Evolutionary conservation across 2,888 invertebrate species (phyloP), one percentile per base, ranked within the genome.

Genomic region (Therioaphis trifolii): DNA sequence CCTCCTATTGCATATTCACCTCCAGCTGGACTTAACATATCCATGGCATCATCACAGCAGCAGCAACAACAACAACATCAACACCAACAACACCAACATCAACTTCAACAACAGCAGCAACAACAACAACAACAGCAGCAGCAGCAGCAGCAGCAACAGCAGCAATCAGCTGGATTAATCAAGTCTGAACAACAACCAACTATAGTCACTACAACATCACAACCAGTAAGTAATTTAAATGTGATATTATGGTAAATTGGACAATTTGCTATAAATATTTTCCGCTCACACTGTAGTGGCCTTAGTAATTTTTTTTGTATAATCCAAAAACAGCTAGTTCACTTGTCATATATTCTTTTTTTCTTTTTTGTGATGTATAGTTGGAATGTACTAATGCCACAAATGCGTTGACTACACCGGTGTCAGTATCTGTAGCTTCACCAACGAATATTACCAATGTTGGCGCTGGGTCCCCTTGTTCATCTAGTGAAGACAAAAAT

Each of bases 11-110:
- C 89, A 46, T 79, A 84, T 21, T 84, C 82, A 88, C 89, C 75
- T 89, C 90, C 88, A 49, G 87, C 87, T 46, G 87, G 89, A 84
- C 88, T 88, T 84, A 85, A 89, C 88, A 85, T 86, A 78, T 79
- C 85, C 12, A 85, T 84, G 68, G 84, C 75, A 5, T 43, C 80
- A 24, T 24, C 29, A 1, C 74, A 74, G n/a, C 74, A 82, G 2
- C 82, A 74, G 12, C 82, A 82, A 1, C 79, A 79, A 7, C 79
- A 79, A 5, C 78, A 69, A 4, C 69, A 79, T 0, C 78, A 79
- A 0, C 80, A 72, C 0, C 80, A 72, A 2, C 80, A 80, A 0
- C 80, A 80, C 4, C 80, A 79, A 0, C 79, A 79, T 5, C 79
- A 79, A 3, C 79, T 71, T 1, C 80, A 80, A 0, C 71, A 71